A percentile compares a stretch with the other conserved stretches of the same genome.
Evolutionary conservation across 2,888 invertebrate species (phyloP).

Genomic region (Melanostoma scalare): DNA sequence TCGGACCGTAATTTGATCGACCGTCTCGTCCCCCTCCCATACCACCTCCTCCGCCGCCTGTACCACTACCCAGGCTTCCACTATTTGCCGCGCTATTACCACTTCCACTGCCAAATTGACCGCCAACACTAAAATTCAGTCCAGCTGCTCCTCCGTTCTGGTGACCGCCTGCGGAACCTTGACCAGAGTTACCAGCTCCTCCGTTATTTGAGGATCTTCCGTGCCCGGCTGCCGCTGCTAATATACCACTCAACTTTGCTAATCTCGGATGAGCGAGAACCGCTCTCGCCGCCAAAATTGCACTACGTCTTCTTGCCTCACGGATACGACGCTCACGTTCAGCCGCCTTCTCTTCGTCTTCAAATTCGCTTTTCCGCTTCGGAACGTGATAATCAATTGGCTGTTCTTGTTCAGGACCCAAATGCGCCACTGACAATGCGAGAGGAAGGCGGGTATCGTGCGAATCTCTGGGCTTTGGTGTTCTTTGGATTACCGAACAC

Average conservation of each 20-base stretch:
- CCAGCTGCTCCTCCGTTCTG: conserved; percentile 78
- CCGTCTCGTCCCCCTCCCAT: conserved; percentile 91
- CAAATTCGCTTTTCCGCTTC: conserved; percentile 86
- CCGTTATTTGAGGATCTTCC: conserved; percentile 86
- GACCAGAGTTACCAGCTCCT: conserved; percentile 80
- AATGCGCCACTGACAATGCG: conserved; percentile 81
- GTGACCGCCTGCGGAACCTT: conserved; percentile 81
- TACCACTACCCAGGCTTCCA: conserved; percentile 86
- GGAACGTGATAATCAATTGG: conserved; percentile 95
- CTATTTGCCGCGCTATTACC: conserved; percentile 77
- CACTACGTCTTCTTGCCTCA: conserved; percentile 87
- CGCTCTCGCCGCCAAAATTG: conserved; percentile 84
- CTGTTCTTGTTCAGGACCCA: conserved; percentile 90
- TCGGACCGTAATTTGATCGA: conserved; percentile 92
- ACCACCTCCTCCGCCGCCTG: conserved; percentile 88
- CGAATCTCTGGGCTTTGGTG: conserved; percentile 83
- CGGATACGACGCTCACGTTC: conserved; percentile 86
- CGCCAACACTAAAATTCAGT: conserved; percentile 77
- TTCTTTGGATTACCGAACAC: conserved; percentile 92
- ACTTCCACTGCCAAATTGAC: conserved; percentile 78
- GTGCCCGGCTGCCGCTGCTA: conserved; percentile 91
- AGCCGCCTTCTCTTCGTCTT: conserved; percentile 78
- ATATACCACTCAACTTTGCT: conserved; percentile 85
- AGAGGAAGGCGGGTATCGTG: conserved; percentile 83
- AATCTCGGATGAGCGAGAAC: conserved; percentile 79